Evolutionary conservation across 2,888 invertebrate species (phyloP).

Genomic region (Habroteleia sp.): DNA sequence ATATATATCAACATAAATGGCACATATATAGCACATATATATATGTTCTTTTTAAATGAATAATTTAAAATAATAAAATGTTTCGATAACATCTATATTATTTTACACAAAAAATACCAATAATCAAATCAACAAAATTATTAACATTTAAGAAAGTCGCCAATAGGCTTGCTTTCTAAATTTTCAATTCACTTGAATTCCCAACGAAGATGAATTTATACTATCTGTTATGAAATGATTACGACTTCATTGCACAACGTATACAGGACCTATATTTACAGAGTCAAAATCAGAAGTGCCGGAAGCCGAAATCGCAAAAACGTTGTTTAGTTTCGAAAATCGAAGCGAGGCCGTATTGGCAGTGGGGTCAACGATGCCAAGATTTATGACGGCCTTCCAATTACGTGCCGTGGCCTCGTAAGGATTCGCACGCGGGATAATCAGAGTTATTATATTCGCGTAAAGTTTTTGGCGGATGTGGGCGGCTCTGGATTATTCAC

Average conservation of each 20-base stretch:
- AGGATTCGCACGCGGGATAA: slow-evolving; percentile 57
- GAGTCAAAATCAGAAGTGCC: slow-evolving; percentile 45
- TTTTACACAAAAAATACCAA: no score
- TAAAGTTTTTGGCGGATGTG: slow-evolving; percentile 63
- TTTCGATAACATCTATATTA: no score
- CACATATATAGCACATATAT: no score
- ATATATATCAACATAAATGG: no score
- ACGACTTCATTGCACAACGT: slow-evolving; percentile 17
- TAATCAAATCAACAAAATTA: no score
- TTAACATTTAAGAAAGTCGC: no score
- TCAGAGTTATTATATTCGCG: slow-evolving; percentile 59
- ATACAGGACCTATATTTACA: slow-evolving; percentile 33
- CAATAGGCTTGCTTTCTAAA: slow-evolving; percentile 36
- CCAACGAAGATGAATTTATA: slow-evolving; percentile 3
- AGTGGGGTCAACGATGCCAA: slow-evolving; percentile 60
- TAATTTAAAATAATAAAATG: no score
- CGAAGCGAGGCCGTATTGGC: slow-evolving; percentile 36
- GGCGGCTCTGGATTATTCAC: slow-evolving; percentile 63
- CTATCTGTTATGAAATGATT: slow-evolving; percentile 15
- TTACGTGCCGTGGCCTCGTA: slow-evolving; percentile 41
- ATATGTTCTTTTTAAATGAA: no score
- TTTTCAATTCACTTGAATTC: no score
- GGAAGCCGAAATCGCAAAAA: slow-evolving; percentile 55
- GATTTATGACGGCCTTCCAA: slow-evolving; percentile 63
- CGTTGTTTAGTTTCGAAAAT: slow-evolving; percentile 28